phyloP scores from a whole-genome alignment of 1,140 invertebrate genomes.

The Arctopsyche grandis region DNA sequence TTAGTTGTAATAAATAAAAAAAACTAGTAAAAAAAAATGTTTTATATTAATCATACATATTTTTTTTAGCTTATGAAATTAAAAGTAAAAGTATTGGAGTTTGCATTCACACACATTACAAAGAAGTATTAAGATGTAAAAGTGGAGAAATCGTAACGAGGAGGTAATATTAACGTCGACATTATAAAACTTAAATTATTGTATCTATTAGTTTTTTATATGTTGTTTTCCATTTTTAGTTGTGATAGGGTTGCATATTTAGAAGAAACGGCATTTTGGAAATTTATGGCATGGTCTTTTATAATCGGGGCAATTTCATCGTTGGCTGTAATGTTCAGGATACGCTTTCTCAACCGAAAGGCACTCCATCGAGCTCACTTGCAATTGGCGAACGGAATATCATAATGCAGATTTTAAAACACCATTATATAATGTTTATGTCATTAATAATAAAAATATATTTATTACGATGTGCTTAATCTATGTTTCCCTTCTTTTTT shows the following conservation, averaged over 20 bases:
- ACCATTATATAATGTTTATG: not conserved
- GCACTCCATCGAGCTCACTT: constrained; percentile 61
- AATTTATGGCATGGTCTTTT: constrained; percentile 83
- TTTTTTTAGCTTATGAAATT: constrained; percentile 72
- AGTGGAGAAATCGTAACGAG: constrained; percentile 76
- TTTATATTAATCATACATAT: too few species aligned
- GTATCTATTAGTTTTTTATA: not conserved
- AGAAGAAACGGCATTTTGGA: constrained; percentile 83
- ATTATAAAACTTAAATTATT: not conserved
- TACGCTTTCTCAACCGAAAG: constrained; percentile 61
- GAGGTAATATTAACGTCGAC: constrained; percentile 64
- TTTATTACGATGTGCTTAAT: not conserved
- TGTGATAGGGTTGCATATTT: constrained; percentile 76
- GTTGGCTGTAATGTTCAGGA: constrained; percentile 62
- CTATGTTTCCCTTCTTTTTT: not conserved
- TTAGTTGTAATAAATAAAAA: constrained; percentile 57
- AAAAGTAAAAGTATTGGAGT: constrained; percentile 75
- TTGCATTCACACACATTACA: constrained; percentile 77
- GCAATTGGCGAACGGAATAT: constrained; percentile 63
- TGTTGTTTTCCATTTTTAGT: constrained; percentile 60
- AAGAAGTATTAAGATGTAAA: constrained; percentile 75
- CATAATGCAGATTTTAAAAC: constrained; percentile 40
- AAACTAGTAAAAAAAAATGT: not conserved
- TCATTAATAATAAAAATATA: constrained; percentile 6
- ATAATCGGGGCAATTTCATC: constrained; percentile 72